Percentiles rank a stretch among this genome's conserved stretches.
Evolutionary conservation across 2,797 vertebrate species (phyloP).

Genomic region (Nyctalus aviator): DNA sequence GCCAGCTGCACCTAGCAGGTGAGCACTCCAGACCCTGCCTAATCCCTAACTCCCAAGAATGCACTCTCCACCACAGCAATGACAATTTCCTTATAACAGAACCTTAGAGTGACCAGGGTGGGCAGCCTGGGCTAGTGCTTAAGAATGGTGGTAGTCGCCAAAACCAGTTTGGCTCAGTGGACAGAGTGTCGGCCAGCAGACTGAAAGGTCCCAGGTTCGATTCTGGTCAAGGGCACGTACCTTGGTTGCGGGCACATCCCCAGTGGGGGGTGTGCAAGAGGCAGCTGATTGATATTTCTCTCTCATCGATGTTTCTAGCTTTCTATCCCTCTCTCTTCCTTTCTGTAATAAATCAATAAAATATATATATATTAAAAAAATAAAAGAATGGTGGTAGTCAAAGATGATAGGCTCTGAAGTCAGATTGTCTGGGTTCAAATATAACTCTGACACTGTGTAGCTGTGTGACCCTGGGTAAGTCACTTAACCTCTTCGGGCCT

Average conservation of each 20-base stretch:
- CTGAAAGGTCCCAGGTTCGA: too few relatives aligned
- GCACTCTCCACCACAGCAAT: not conserved
- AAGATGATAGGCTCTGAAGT: not conserved
- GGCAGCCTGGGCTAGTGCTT: not conserved
- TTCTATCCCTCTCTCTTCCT: too few relatives aligned
- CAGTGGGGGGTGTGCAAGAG: too few relatives aligned
- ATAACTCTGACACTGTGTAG: not conserved
- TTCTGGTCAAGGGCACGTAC: too few relatives aligned
- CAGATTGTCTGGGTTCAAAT: not conserved
- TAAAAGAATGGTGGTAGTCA: not conserved
- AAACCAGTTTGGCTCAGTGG: too few relatives aligned
- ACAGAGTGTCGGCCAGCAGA: too few relatives aligned
- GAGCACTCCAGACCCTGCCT: not conserved
- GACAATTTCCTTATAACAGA: not conserved
- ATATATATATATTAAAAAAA: too few relatives aligned
- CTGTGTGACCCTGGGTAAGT: not conserved
- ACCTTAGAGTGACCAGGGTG: not conserved
- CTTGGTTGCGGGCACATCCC: too few relatives aligned
- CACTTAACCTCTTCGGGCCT: not conserved
- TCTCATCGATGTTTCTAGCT: too few relatives aligned
- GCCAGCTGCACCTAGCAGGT: constrained; percentile 65
- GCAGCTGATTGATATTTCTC: too few relatives aligned
- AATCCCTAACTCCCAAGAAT: not conserved
- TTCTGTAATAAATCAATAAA: too few relatives aligned
- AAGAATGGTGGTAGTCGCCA: not conserved